phyloP scores from a whole-genome alignment of 2,888 invertebrate species.

The Dicycla oo region DNA sequence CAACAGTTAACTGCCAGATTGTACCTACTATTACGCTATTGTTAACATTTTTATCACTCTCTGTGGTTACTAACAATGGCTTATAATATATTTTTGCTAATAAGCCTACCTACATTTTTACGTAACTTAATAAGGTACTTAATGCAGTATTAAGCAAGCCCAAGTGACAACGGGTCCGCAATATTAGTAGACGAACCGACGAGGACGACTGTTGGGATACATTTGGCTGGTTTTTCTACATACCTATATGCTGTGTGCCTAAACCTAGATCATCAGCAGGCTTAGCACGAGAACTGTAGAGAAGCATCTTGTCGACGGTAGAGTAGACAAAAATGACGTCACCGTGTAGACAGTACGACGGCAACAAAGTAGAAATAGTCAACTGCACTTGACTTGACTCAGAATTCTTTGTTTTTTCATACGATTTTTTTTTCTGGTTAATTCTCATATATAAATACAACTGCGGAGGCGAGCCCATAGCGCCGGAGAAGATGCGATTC shows the following conservation, averaged over 20 bases:
- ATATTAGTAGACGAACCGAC: background rate
- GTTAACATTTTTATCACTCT: slow-evolving; percentile 30
- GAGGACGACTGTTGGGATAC: too few species aligned
- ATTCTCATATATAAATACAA: too few species aligned
- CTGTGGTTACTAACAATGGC: slow-evolving; percentile 6
- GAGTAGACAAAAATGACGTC: too few species aligned
- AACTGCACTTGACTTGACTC: too few species aligned
- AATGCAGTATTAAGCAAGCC: background rate
- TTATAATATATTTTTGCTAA: background rate
- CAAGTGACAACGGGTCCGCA: background rate
- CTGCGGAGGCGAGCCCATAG: too few species aligned
- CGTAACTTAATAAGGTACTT: background rate
- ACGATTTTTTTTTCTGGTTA: too few species aligned
- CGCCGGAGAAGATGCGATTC: too few species aligned
- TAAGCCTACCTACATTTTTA: background rate
- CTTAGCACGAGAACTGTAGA: too few species aligned
- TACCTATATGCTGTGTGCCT: background rate
- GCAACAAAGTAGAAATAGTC: too few species aligned
- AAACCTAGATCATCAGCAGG: background rate
- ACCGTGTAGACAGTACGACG: too few species aligned
- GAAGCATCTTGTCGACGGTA: too few species aligned
- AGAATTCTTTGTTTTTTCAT: too few species aligned
- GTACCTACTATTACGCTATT: background rate
- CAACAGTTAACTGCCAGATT: slow-evolving; percentile 27
- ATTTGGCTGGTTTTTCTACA: background rate